A percentile compares a stretch with the other conserved stretches of the same genome.
Conservation (phyloP, 2,888 invertebrate genomes). For the Dorcus parallelipipedus region DNA sequence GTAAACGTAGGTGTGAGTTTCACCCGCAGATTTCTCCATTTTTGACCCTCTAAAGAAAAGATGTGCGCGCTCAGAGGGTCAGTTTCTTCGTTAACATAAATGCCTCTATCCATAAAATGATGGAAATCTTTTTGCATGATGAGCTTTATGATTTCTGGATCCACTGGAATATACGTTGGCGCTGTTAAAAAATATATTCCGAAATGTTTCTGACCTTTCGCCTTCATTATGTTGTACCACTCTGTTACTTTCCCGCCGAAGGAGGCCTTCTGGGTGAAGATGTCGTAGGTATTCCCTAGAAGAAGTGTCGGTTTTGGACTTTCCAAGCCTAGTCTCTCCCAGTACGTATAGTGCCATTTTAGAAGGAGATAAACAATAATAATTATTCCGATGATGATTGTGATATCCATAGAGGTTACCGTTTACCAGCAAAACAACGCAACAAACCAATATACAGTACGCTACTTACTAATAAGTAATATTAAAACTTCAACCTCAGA, state of each 20-base stretch:
- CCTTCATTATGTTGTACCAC: constrained; percentile 33
- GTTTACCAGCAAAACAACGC: too few relatives aligned
- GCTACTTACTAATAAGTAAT: too few relatives aligned
- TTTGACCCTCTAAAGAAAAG: constrained; percentile 52
- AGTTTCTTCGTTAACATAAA: constrained; percentile 54
- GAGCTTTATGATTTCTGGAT: constrained; percentile 48
- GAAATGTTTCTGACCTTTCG: constrained; percentile 37
- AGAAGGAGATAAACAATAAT: constrained; percentile 2
- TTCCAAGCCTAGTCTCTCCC: constrained; percentile 19
- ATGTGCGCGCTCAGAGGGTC: constrained; percentile 58
- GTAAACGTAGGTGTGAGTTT: constrained; percentile 63
- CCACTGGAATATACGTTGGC: constrained; percentile 48
- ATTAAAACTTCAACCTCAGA: too few relatives aligned
- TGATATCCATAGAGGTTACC: too few relatives aligned
- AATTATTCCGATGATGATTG: too few relatives aligned
- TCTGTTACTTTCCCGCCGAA: constrained; percentile 35
- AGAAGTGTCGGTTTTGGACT: constrained; percentile 39
- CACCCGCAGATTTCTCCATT: constrained; percentile 58
- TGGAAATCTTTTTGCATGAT: constrained; percentile 57
- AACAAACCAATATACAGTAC: too few relatives aligned
- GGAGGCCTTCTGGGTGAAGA: constrained; percentile 36
- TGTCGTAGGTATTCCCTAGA: constrained; percentile 46
- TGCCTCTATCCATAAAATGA: constrained; percentile 59
- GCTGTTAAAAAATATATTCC: constrained; percentile 52
- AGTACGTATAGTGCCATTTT: constrained; percentile 24